phyloP scores from a whole-genome alignment of 2,797 vertebrate species.

The Myotis findleyi region DNA sequence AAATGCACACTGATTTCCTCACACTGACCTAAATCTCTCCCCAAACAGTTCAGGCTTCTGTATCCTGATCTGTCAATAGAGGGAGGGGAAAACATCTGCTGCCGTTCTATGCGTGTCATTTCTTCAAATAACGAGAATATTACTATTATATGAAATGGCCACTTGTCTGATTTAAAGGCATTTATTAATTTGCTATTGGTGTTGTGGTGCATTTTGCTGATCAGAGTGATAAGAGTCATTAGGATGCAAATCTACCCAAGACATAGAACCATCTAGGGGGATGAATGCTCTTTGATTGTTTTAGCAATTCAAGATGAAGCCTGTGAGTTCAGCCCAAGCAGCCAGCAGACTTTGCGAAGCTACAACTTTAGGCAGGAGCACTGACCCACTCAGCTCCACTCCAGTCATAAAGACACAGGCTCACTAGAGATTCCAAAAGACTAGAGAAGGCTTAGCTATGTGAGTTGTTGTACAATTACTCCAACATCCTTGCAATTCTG shows the following conservation, averaged over 20 bases:
- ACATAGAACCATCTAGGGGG: constrained; percentile 57
- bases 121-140: constrained; percentile 62
- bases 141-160: constrained; percentile 51
- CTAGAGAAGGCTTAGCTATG: constrained; percentile 1
- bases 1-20: constrained; percentile 78
- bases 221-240: constrained; percentile 12
- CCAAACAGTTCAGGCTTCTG: constrained; percentile 37
- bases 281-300: constrained; percentile 53
- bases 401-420: not conserved
- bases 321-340: constrained; percentile 7
- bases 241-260: constrained; percentile 43
- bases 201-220: constrained; percentile 31
- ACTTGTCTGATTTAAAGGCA: constrained; percentile 67
- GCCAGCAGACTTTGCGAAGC: not conserved
- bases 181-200: constrained; percentile 71
- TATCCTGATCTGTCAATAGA: constrained; percentile 58
- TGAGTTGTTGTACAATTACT: not conserved
- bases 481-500: constrained; percentile 34
- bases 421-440: not conserved
- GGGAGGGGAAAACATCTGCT: constrained; percentile 72
- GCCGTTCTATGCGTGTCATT: constrained; percentile 21
- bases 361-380: not conserved
- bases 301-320: constrained; percentile 28
- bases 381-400: not conserved
- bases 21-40: constrained; percentile 72